Conservation (phyloP, 30 jellyfish, hydroid and myxozoan genomes). For the Hydractinia symbiolongicarpus region DNA sequence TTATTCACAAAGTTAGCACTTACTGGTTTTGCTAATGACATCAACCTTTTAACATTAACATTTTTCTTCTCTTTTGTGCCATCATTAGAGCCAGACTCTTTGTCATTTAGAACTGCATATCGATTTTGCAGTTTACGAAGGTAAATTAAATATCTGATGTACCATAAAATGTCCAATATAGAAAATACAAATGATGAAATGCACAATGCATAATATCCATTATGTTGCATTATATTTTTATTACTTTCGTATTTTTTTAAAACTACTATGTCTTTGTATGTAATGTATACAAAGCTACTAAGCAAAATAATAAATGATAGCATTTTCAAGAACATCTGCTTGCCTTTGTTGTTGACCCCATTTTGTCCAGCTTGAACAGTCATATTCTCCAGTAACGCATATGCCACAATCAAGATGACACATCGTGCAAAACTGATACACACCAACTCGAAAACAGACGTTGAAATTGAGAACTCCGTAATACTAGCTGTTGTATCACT, state of each 20-base stretch:
- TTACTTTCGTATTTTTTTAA: slow-evolving; percentile 16
- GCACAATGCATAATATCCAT: slow-evolving; percentile 46
- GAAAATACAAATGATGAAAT: slow-evolving; percentile 56
- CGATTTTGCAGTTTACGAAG: slow-evolving; percentile 28
- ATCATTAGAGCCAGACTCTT: slow-evolving; percentile 9
- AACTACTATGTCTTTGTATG: slow-evolving; percentile 48
- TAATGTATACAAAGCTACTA: slow-evolving; percentile 49
- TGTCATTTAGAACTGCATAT: slow-evolving; percentile 19
- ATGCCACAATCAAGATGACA: slow-evolving; percentile 30
- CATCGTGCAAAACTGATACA: slow-evolving; percentile 45
- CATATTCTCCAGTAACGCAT: slow-evolving; percentile 40
- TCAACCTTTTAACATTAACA: slow-evolving; percentile 53
- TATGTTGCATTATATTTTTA: slow-evolving; percentile 13
- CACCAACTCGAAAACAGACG: slow-evolving; percentile 73
- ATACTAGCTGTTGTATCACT: slow-evolving; percentile 7
- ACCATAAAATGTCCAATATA: slow-evolving; percentile 33
- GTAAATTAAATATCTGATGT: slow-evolving; percentile 27
- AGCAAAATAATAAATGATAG: slow-evolving; percentile 17
- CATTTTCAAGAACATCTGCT: neutral
- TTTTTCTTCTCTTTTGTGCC: slow-evolving; percentile 29
- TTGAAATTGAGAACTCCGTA: slow-evolving; percentile 42
- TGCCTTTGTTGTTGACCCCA: slow-evolving; percentile 6
- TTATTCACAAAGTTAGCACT: slow-evolving; percentile 12
- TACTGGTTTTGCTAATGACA: slow-evolving; percentile 71
- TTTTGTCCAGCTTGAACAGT: slow-evolving; percentile 15